Conservation (phyloP, 2,113 vertebrate species). For the Petrocephalus microphthalmus region DNA sequence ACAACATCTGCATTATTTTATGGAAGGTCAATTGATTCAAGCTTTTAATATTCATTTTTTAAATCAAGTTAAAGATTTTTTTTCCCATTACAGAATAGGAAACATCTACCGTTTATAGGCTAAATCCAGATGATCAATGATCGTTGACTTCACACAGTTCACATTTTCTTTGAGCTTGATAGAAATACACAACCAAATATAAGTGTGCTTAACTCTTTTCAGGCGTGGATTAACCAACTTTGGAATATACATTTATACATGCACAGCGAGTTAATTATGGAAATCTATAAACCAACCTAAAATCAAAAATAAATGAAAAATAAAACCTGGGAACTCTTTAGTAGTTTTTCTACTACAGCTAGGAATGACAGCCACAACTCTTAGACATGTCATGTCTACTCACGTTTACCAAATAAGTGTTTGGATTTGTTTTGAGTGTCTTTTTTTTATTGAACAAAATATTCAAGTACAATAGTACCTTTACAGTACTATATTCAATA, state of each 20-base stretch:
- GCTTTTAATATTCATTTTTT: not conserved
- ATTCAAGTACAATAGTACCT: too few relatives aligned
- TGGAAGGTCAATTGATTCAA: not conserved
- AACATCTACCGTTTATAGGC: not conserved
- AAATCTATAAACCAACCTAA: not conserved
- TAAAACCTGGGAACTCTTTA: too few relatives aligned
- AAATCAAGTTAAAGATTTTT: not conserved
- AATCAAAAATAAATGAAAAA: not conserved
- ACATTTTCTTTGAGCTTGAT: not conserved
- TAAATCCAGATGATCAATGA: not conserved
- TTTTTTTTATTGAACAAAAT: too few relatives aligned
- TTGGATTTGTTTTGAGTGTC: not conserved
- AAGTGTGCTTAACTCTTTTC: not conserved
- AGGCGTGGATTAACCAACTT: not conserved
- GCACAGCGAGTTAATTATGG: not conserved
- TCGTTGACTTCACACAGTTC: not conserved
- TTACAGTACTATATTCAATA: too few relatives aligned
- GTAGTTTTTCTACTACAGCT: not conserved
- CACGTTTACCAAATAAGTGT: not conserved
- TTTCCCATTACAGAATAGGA: not conserved
- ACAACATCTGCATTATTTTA: not conserved
- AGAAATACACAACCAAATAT: not conserved
- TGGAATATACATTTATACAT: not conserved
- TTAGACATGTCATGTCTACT: not conserved
- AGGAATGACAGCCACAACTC: not conserved